Evolutionary conservation across 2,888 invertebrate genomes (phyloP).

Genomic region (Luffia ferchaultella): DNA sequence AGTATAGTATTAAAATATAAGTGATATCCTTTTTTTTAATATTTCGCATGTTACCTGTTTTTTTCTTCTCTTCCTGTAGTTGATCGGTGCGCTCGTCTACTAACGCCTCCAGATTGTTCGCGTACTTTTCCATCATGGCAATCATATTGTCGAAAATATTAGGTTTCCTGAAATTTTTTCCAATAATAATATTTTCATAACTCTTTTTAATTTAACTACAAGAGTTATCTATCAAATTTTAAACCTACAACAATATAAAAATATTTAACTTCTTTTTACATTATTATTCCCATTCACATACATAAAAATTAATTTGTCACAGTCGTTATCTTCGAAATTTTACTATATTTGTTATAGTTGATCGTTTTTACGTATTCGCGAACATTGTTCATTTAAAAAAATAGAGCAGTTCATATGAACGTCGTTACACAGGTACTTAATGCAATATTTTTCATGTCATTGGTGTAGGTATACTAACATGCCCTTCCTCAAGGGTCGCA

Average conservation of each 20-base stretch:
- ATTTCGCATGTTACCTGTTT: slow-evolving; percentile 61
- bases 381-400: not conserved
- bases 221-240: not conserved
- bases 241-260: not conserved
- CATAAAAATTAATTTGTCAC: too few species aligned
- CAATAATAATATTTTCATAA: not conserved
- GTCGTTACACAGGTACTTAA: too few species aligned
- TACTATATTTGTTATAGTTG: not conserved
- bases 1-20: too few species aligned
- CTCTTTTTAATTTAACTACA: not conserved
- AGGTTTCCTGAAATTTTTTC: slow-evolving; percentile 67
- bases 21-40: too few species aligned
- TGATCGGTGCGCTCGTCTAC: slow-evolving; percentile 91
- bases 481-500: slow-evolving; percentile 86
- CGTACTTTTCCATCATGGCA: slow-evolving; percentile 97
- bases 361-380: too few species aligned
- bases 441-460: too few species aligned
- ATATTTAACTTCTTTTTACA: not conserved
- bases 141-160: slow-evolving; percentile 98
- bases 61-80: slow-evolving; percentile 90
- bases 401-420: not conserved
- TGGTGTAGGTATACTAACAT: slow-evolving; percentile 77
- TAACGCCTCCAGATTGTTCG: slow-evolving; percentile 93
- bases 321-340: not conserved
- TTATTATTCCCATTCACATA: not conserved